A percentile compares a stretch with the other conserved stretches of the same genome.
Conservation (phyloP, 2,888 invertebrate species). For the Ophioninae sp. region DNA sequence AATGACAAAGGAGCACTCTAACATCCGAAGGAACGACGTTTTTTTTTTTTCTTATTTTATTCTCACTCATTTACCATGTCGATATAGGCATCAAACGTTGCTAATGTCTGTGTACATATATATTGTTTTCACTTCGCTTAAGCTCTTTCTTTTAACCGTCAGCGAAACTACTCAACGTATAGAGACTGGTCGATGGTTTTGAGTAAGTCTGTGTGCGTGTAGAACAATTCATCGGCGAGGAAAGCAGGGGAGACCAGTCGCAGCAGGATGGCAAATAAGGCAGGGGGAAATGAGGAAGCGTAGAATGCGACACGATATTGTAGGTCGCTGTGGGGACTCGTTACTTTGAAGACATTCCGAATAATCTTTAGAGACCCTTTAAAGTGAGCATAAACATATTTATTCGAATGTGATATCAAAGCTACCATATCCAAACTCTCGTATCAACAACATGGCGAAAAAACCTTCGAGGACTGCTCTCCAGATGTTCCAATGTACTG, state of each 20-base stretch:
- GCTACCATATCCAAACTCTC: too few relatives aligned
- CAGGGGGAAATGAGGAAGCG: constrained; percentile 53
- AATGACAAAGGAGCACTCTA: neutral
- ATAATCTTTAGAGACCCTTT: too few relatives aligned
- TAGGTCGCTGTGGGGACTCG: constrained; percentile 11
- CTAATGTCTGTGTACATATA: neutral
- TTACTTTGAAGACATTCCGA: too few relatives aligned
- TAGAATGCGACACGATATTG: constrained; percentile 43
- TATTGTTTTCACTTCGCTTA: constrained; percentile 34
- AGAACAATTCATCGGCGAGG: constrained; percentile 29
- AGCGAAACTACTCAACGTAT: constrained; percentile 36
- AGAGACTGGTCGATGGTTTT: neutral
- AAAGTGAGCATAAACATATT: too few relatives aligned
- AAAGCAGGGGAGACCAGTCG: constrained; percentile 57
- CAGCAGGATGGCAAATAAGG: constrained; percentile 64
- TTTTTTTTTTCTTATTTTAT: constrained; percentile 32
- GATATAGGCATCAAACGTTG: neutral
- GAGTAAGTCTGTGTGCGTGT: constrained; percentile 8
- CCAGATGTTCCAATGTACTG: too few relatives aligned
- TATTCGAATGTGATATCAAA: too few relatives aligned
- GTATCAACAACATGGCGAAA: too few relatives aligned
- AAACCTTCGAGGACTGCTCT: too few relatives aligned
- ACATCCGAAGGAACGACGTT: constrained; percentile 29
- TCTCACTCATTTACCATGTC: constrained; percentile 27
- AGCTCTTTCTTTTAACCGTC: constrained; percentile 1